Evolutionary conservation across 1,140 invertebrate genomes (phyloP), one percentile per base, ranked within the genome.

Genomic region (Uloborus diversus): DNA sequence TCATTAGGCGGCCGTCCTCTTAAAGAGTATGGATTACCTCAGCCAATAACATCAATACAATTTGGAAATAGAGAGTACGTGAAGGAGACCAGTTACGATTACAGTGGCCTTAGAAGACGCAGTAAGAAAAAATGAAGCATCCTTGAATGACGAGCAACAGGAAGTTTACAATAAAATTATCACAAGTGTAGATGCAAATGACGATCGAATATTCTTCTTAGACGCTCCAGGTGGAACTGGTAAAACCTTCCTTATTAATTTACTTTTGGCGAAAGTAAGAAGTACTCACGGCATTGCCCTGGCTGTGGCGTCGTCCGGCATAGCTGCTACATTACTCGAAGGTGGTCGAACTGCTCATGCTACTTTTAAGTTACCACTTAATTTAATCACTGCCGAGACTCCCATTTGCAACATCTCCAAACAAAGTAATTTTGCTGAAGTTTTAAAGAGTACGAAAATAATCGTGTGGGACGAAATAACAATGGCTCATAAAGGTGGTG

Each of bases 321-420:
- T 90, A 56, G 88, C 89, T 30, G 88, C 89, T 23, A 89, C 87
- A 51, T 84, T 89, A 25, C 73, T 90, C 62, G 69, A 84, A 64
- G 86, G 86, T 81, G 89, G 89, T 20, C 79, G 85, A 84, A 90
- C 88, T 30, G 86, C 86, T 62, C 87, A 90, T 85, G 88, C 85
- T 3, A 83, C 85, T 64, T 87, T 90, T 32, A 89, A 89, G 83
- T 65, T 89, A n/a, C 85, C 86, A 23, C 62, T 87, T 4, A 56
- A 82, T 32, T 5, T 83, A n/a, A 59, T 25, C 9, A 81, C 81
- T 59, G 86, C 27, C 70, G 83, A 85, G 79, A 73, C 20, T 49
- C 81, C 84, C 68, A 82, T 76, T 32, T 88, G 85, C 69, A 87
- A 86, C 47, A 87, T 89, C 61, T 62, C 78, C 11, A 85, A 84